A percentile compares a stretch with the other conserved stretches of the same genome.
phyloP scores from a whole-genome alignment of 1,140 invertebrate genomes.

The Oryzaephilus surinamensis region DNA sequence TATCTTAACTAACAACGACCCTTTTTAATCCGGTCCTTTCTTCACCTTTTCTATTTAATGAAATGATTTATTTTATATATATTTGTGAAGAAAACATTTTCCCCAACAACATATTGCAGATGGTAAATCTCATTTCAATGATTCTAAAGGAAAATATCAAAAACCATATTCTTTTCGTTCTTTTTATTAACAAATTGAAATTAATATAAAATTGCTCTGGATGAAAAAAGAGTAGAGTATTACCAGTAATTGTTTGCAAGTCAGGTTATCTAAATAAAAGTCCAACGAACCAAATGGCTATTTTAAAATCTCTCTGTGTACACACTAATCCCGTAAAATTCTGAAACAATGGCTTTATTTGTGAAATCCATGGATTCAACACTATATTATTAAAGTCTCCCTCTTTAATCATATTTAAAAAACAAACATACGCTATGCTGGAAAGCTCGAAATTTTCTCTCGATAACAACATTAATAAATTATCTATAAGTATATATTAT shows the following conservation, averaged over 20 bases:
- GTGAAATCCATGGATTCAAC: no score
- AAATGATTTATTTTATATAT: no score
- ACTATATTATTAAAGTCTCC: no score
- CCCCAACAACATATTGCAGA: no score
- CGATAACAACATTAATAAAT: not conserved
- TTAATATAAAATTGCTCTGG: no score
- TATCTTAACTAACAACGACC: conserved; percentile 16
- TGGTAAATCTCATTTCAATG: no score
- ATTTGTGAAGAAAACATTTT: no score
- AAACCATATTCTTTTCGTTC: no score
- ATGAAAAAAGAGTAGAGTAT: not conserved
- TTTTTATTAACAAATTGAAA: no score
- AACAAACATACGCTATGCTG: not conserved
- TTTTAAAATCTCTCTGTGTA: conserved; percentile 11
- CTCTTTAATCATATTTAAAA: not conserved
- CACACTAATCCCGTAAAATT: conserved; percentile 18
- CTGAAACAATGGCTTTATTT: conserved; percentile 20
- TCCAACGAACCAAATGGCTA: conserved; percentile 13
- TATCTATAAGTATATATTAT: no score
- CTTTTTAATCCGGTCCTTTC: conserved; percentile 17
- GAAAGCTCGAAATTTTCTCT: not conserved
- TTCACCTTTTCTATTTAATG: no score
- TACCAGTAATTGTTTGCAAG: conserved; percentile 13
- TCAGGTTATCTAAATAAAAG: conserved; percentile 12
- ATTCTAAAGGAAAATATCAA: no score